phyloP scores from a whole-genome alignment of 1,140 invertebrate genomes.

The Harlomillsia oculata region DNA sequence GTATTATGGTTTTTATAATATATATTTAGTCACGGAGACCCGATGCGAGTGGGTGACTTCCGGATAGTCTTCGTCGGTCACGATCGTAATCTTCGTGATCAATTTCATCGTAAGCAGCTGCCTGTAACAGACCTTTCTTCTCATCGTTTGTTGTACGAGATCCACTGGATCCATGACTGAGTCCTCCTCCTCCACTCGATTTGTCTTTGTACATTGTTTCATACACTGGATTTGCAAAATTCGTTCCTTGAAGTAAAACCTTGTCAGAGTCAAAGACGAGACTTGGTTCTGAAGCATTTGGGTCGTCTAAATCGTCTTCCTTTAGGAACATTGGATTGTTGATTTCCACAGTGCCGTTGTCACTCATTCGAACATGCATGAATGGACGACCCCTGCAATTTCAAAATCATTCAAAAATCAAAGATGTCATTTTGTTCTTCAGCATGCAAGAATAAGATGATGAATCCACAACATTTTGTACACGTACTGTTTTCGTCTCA shows the following conservation, averaged over 20 bases:
- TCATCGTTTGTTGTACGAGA: constrained; percentile 41
- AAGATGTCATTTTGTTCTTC: too few species aligned
- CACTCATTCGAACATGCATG: constrained; percentile 64
- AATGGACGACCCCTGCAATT: constrained; percentile 52
- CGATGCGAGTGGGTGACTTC: too few species aligned
- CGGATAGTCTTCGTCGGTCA: too few species aligned
- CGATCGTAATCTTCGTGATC: constrained; percentile 30
- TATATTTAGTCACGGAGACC: too few species aligned
- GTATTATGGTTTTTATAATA: too few species aligned
- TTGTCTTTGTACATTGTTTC: constrained; percentile 61
- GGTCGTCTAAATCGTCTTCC: constrained; percentile 54
- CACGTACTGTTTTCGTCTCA: constrained; percentile 34
- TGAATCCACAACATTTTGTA: constrained; percentile 1
- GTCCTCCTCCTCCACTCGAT: too few species aligned
- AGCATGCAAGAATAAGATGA: too few species aligned
- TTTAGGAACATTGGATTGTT: constrained; percentile 73
- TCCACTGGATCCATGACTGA: too few species aligned
- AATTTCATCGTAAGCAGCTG: too few species aligned
- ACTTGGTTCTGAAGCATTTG: constrained; percentile 44
- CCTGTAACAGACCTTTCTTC: constrained; percentile 48
- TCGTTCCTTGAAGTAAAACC: constrained; percentile 47
- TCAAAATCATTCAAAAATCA: too few species aligned
- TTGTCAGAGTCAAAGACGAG: constrained; percentile 51
- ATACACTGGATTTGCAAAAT: constrained; percentile 77
- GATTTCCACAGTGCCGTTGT: constrained; percentile 62